Conservation (phyloP, 2,888 invertebrate genomes). For the Auanema freiburgensis region DNA sequence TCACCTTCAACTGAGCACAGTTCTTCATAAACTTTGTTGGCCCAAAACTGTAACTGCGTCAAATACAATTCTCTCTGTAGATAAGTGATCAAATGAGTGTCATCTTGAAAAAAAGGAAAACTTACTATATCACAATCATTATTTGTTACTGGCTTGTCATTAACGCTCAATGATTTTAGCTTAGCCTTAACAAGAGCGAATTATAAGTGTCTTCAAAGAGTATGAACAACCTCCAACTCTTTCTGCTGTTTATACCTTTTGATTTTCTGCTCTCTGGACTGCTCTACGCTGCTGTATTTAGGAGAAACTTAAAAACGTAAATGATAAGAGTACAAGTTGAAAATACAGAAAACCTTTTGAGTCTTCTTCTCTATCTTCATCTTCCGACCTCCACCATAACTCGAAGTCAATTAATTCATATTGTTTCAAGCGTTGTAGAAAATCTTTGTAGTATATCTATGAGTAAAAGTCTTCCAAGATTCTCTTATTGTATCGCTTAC, state of each 20-base stretch:
- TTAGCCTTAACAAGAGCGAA: constrained; percentile 23
- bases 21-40: constrained; percentile 41
- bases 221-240: constrained; percentile 22
- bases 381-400: constrained; percentile 45
- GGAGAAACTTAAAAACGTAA: too few species aligned
- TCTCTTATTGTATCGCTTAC: constrained; percentile 6
- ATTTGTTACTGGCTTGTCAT: too few species aligned
- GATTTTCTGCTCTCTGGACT: constrained; percentile 25
- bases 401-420: constrained; percentile 38
- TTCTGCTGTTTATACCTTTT: constrained; percentile 26
- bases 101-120: not conserved
- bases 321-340: too few species aligned
- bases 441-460: constrained; percentile 49
- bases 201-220: constrained; percentile 20
- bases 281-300: constrained; percentile 10
- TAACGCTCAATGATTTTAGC: too few species aligned
- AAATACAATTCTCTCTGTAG: constrained; percentile 47
- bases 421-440: constrained; percentile 37
- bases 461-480: constrained; percentile 5
- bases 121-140: constrained; percentile 20
- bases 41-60: constrained; percentile 46
- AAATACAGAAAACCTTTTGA: not conserved
- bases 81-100: not conserved
- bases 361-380: constrained; percentile 16
- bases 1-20: constrained; percentile 49